Evolutionary conservation across 2,113 vertebrate genomes (phyloP), one percentile per base, ranked within the genome.

Genomic region (Gobiocypris rarus): DNA sequence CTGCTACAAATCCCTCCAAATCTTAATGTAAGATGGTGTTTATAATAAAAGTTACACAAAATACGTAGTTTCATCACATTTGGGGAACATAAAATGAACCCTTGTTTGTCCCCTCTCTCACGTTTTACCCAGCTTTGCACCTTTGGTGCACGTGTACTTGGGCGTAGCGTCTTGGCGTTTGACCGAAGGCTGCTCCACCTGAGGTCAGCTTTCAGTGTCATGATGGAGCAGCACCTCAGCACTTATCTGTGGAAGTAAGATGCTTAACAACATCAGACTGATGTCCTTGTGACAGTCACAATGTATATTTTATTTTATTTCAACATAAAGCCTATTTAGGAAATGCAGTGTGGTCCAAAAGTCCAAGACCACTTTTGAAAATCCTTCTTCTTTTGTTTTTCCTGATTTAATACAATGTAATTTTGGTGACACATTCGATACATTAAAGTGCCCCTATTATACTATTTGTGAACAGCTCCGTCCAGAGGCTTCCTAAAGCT

Each of bases 241-340:
- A 92, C 96, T 28, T 97, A 96, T 91, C 93, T 98, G 90, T 97
- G 96, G 96, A 97, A 95, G 97, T 98, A 90, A 96, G 96, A 94
- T 31, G 61, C 9, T 61, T 15, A 24, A 38, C 43, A n/a, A 41
- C 45, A 19, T 78, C 34, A 79, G 34, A 15, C 31, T 69, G 13
- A 10, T 26, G 75, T 34, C 2, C 24, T 28, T 52, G 73, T 75
- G 43, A 50, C 43, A 31, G 52, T 75, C 14, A 28, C 13, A 52
- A 19, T 1, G 7, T 14, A 15, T 26, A 48, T 69, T 77, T 56
- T 38, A 13, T 67, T 59, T 38, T 31, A 17, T 31, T 50, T 15
- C 41, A 75, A 52, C 15, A n/a, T 15, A 5, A 9, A 83, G 34
- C 11, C 10, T 4, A 52, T 45, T 83, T 1, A 28, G 19, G 6